phyloP scores from a whole-genome alignment of 2,797 vertebrate species.

The Sebastes oblongus region DNA sequence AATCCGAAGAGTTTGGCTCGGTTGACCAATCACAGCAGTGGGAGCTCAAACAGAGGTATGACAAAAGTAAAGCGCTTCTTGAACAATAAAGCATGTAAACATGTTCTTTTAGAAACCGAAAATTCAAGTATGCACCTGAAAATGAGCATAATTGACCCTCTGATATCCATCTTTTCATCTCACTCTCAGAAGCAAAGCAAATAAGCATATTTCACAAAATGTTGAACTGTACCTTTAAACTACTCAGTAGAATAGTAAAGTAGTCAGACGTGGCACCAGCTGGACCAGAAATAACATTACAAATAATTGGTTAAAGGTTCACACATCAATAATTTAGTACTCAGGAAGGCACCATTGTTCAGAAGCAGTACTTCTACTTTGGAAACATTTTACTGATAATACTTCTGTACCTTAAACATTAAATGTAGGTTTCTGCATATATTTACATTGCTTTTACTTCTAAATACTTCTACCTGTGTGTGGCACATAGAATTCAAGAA shows the following conservation, averaged over 20 bases:
- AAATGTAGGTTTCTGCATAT: neutral
- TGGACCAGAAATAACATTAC: neutral
- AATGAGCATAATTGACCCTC: no score
- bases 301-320: constrained; percentile 6
- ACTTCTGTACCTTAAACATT: accelerated
- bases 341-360: neutral
- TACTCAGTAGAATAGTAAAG: neutral
- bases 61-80: no score
- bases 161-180: neutral
- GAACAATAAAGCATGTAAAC: no score
- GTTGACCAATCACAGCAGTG: no score
- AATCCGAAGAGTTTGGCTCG: no score
- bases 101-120: no score
- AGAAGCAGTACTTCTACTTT: neutral
- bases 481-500: neutral
- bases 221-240: neutral
- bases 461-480: neutral
- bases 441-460: neutral
- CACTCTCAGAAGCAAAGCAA: neutral
- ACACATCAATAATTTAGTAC: constrained; percentile 17
- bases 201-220: neutral
- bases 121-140: no score
- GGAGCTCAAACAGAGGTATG: no score
- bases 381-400: neutral
- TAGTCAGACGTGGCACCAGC: neutral